phyloP scores from a whole-genome alignment of 2,797 vertebrate species.

The Leptodactylus fallax region DNA sequence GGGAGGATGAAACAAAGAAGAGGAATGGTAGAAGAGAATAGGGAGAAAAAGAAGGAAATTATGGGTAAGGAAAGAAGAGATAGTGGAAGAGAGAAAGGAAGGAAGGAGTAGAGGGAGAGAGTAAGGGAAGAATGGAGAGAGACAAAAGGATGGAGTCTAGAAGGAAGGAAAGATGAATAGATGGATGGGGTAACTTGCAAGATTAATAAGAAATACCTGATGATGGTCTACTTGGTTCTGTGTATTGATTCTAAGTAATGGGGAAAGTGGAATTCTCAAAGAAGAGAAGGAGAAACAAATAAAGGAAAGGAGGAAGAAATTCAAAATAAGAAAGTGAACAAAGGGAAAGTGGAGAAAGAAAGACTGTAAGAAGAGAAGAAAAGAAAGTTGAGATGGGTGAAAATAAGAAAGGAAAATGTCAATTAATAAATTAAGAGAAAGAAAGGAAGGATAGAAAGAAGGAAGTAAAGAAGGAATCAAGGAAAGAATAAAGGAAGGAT shows the following conservation, averaged over 20 bases:
- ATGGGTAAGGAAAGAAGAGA: too few species aligned
- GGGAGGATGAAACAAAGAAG: background rate
- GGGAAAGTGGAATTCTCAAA: too few species aligned
- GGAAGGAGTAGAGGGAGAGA: background rate
- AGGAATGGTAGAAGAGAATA: too few species aligned
- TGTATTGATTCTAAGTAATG: too few species aligned
- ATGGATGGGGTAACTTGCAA: background rate
- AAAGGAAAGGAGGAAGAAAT: background rate
- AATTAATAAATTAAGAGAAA: too few species aligned
- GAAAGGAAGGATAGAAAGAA: background rate
- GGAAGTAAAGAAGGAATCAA: background rate
- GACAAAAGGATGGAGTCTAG: background rate
- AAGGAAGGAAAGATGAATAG: background rate
- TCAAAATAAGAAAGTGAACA: fast-evolving
- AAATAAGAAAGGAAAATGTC: too few species aligned
- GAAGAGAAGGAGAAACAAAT: background rate
- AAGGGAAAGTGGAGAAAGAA: background rate
- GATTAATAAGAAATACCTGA: too few species aligned
- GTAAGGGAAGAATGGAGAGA: background rate
- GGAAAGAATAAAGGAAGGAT: background rate
- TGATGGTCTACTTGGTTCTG: too few species aligned
- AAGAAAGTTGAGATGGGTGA: background rate
- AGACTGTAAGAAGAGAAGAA: background rate
- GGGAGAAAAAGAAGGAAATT: too few species aligned
- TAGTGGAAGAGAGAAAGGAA: too few species aligned